Evolutionary conservation across 2,797 vertebrate genomes (phyloP).

Genomic region (Orestias chungarensis): DNA sequence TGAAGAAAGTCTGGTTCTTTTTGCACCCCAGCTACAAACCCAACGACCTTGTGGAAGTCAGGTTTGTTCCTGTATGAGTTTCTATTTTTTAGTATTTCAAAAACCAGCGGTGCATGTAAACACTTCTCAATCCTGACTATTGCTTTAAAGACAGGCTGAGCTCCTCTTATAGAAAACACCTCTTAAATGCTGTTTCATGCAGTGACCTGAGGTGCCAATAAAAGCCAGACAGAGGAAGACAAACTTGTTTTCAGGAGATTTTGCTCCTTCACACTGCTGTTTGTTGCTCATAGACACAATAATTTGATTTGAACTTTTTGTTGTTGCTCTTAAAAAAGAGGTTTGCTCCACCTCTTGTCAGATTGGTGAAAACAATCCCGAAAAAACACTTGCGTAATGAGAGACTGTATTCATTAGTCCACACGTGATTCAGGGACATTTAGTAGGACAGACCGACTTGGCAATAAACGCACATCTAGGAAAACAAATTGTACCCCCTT

Average conservation of each 20-base stretch:
- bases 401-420: neutral
- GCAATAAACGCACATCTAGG: slow-evolving; percentile 10
- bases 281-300: slow-evolving; percentile 28
- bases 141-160: slow-evolving; percentile 31
- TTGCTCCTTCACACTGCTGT: neutral
- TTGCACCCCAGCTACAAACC: slow-evolving; percentile 99
- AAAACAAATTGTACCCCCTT: slow-evolving; percentile 43
- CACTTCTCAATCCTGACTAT: neutral
- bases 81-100: slow-evolving; percentile 17
- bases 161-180: slow-evolving; percentile 8
- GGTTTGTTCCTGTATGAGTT: slow-evolving; percentile 75
- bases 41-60: slow-evolving; percentile 98
- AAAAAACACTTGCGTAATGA: slow-evolving; percentile 5
- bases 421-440: neutral
- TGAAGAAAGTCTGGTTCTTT: slow-evolving; percentile 99
- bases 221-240: slow-evolving; percentile 14
- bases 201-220: slow-evolving; percentile 34
- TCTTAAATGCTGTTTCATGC: slow-evolving; percentile 15
- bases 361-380: slow-evolving; percentile 14
- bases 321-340: slow-evolving; percentile 20
- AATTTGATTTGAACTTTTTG: slow-evolving; percentile 26
- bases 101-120: neutral
- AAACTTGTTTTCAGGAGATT: slow-evolving; percentile 28
- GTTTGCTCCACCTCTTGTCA: slow-evolving; percentile 24
- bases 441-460: slow-evolving; percentile 3